These are phyloP conservation scores for Boloria euphrosyne DNA, from an alignment of 2,888 invertebrate species.

Conservation along the genomic window DNA sequence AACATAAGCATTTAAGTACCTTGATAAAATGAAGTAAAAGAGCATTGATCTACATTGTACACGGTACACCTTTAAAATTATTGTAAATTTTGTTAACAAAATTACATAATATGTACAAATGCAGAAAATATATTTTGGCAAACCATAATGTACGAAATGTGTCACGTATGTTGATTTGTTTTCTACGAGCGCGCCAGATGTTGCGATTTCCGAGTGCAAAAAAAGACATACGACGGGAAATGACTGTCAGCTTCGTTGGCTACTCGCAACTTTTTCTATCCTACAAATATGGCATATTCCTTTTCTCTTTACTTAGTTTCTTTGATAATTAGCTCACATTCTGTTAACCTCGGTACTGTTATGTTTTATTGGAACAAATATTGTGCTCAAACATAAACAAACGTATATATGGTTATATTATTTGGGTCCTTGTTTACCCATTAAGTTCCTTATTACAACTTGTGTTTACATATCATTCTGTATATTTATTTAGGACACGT, in stretches of 20 bases:
- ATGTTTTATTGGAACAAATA: constrained; percentile 21
- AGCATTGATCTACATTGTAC: no score
- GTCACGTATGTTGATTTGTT: constrained; percentile 34
- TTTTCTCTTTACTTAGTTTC: constrained; percentile 42
- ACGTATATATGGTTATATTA: constrained; percentile 8
- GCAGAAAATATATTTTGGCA: constrained; percentile 18
- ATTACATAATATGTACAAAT: background rate
- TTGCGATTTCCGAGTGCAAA: constrained; percentile 70
- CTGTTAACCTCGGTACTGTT: constrained; percentile 26
- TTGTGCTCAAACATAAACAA: constrained; percentile 18
- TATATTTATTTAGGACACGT: constrained; percentile 62
- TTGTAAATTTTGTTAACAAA: no score
- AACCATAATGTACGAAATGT: constrained; percentile 26
- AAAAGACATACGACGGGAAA: constrained; percentile 75
- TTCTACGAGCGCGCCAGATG: constrained; percentile 66
- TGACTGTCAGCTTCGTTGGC: constrained; percentile 66
- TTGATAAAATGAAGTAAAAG: constrained; percentile 12
- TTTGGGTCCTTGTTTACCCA: constrained; percentile 35
- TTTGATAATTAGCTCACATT: constrained; percentile 39
- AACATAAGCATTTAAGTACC: constrained; percentile 20
- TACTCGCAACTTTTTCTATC: constrained; percentile 64
- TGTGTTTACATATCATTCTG: constrained; percentile 50
- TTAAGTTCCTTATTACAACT: constrained; percentile 41
- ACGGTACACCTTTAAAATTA: no score
- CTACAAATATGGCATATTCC: constrained; percentile 42